Evolutionary conservation across 1,140 invertebrate genomes (phyloP), one percentile per base, ranked within the genome.

Genomic region (Ceratosolen fusciceps): DNA sequence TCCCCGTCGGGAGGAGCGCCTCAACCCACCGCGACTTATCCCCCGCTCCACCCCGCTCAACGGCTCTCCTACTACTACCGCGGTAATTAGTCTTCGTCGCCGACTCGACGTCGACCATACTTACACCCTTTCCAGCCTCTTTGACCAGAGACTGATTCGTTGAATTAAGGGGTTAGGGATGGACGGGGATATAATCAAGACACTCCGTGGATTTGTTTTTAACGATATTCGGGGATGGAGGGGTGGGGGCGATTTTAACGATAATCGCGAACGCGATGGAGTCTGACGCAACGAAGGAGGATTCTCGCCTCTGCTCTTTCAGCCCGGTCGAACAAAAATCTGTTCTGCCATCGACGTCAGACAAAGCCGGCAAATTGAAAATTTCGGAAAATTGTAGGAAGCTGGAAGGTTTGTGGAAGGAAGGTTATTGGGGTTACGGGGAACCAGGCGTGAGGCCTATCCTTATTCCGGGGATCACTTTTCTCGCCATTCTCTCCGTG

Each of bases 381-480:
- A 81, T 82, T 83, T 84, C 80, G 80, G 79, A 75, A 74, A 82
- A 79, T 54, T 47, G 54, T 67, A 72, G 56, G 58, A 74, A 74
- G 72, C 54, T 47, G 54, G 12, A 29, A 14, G 47, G 29, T 54
- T 39, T 34, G 65, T 39, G 65, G 39, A 24, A 67, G 65, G 67
- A 58, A 60, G 34, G 65, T 26, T 21, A 24, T n/a, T n/a, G n/a
- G 26, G 12, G 26, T 79, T 79, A 79, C 78, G 72, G 72, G 71
- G 78, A 80, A 71, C 72, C 80, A 82, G 87, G 87, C 87, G 87
- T 87, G 86, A 87, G 85, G 86, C 82, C 60, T 83, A 68, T 37
- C 58, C 56, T 78, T 24, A 60, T 82, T 82, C 79, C 77, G 78
- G 52, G 62, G 75, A 80, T 77, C 75, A 84, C 83, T 88, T 87